phyloP scores from a whole-genome alignment of 2,888 invertebrate genomes.

The Metacarcinus magister region DNA sequence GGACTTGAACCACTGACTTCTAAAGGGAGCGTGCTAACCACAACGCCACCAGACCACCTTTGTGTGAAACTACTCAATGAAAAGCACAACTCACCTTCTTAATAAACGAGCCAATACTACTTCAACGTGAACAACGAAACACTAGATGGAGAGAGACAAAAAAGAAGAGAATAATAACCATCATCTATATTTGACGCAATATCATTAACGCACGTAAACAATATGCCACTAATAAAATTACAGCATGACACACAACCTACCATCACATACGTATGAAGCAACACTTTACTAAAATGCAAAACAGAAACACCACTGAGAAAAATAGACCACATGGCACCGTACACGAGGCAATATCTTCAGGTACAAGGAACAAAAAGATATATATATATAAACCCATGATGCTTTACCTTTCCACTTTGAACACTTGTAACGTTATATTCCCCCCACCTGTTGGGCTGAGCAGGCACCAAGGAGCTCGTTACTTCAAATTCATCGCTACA shows the following conservation, averaged over 20 bases:
- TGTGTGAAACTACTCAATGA: not conserved
- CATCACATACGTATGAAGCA: not conserved
- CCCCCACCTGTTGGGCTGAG: constrained; percentile 4
- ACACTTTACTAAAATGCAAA: not conserved
- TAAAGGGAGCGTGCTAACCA: not conserved
- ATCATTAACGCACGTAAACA: not conserved
- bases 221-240: not conserved
- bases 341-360: not conserved
- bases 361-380: not conserved
- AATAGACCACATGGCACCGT: not conserved
- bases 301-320: not conserved
- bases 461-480: not conserved
- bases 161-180: not conserved
- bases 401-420: not conserved
- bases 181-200: not conserved
- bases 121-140: not conserved
- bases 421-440: not conserved
- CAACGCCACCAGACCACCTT: not conserved
- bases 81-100: not conserved
- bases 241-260: not conserved
- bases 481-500: not conserved
- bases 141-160: not conserved
- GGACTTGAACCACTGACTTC: not conserved
- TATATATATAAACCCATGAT: not conserved
- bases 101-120: not conserved